phyloP scores from a whole-genome alignment of 2,888 invertebrate species.

The Oligia strigilis region DNA sequence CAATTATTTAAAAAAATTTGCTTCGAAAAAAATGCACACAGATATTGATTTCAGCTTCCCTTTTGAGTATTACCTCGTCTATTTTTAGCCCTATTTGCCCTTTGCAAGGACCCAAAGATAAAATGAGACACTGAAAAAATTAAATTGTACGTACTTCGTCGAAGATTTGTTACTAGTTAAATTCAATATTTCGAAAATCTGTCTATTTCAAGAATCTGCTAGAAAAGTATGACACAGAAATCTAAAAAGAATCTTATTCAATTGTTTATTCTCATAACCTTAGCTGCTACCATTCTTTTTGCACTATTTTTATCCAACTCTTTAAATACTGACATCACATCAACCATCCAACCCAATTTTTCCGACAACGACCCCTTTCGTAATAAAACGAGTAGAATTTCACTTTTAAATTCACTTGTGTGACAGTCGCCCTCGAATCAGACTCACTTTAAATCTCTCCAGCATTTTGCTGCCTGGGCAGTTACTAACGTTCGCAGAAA shows the following conservation, averaged over 20 bases:
- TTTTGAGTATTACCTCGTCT: neutral
- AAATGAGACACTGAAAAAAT: neutral
- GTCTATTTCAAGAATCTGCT: neutral
- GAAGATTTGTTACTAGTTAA: neutral
- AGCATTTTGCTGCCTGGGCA: constrained; percentile 40
- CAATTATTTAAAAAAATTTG: neutral
- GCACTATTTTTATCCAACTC: neutral
- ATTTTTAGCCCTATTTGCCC: neutral
- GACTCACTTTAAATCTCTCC: constrained; percentile 33
- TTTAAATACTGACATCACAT: neutral
- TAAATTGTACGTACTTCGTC: neutral
- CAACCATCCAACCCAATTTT: neutral
- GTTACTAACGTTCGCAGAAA: constrained; percentile 36
- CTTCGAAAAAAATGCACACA: too few relatives aligned
- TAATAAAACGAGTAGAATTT: constrained; percentile 48
- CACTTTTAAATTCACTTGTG: constrained; percentile 57
- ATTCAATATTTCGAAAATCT: neutral
- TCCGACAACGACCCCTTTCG: neutral
- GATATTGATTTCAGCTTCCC: neutral
- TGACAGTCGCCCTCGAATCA: constrained; percentile 50
- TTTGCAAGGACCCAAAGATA: neutral
- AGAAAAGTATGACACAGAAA: neutral
- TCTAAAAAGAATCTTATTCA: neutral
- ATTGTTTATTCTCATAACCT: neutral
- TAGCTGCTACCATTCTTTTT: neutral